Evolutionary conservation across 2,888 invertebrate species (phyloP).

Genomic region (Glyphotaelius pellucidus): DNA sequence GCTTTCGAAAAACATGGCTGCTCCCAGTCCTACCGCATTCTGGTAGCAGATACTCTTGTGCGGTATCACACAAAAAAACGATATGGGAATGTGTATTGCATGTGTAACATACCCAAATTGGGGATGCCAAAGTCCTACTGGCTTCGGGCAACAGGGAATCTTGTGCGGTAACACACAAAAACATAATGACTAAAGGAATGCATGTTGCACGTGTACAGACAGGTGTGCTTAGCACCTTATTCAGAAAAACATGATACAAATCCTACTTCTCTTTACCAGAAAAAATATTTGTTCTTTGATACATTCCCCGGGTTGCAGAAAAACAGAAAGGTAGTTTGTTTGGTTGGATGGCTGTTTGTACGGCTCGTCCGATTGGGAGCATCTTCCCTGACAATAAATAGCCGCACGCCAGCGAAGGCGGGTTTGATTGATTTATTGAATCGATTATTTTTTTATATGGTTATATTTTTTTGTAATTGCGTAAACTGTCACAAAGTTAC

Average conservation of each 20-base stretch:
- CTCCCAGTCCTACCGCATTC: too few relatives aligned
- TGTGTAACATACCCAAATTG: background rate
- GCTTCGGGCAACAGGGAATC: too few relatives aligned
- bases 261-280: background rate
- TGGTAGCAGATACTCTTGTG: too few relatives aligned
- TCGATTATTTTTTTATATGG: slow-evolving; percentile 46
- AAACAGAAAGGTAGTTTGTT: background rate
- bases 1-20: too few relatives aligned
- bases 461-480: slow-evolving; percentile 44
- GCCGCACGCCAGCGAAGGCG: background rate
- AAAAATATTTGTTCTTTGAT: background rate
- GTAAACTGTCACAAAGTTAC: slow-evolving; percentile 27
- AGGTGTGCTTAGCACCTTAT: background rate
- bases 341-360: background rate
- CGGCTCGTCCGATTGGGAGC: background rate
- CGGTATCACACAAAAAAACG: too few relatives aligned
- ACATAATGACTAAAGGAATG: background rate
- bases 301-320: background rate
- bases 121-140: background rate
- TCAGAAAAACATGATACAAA: background rate
- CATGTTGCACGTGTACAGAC: background rate
- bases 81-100: too few relatives aligned
- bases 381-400: slow-evolving; percentile 10
- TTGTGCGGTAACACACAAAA: background rate
- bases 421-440: slow-evolving; percentile 45